Base-by-base conservation (phyloP, 1,140 invertebrate species). In the Hypothenemus hampei region DNA sequence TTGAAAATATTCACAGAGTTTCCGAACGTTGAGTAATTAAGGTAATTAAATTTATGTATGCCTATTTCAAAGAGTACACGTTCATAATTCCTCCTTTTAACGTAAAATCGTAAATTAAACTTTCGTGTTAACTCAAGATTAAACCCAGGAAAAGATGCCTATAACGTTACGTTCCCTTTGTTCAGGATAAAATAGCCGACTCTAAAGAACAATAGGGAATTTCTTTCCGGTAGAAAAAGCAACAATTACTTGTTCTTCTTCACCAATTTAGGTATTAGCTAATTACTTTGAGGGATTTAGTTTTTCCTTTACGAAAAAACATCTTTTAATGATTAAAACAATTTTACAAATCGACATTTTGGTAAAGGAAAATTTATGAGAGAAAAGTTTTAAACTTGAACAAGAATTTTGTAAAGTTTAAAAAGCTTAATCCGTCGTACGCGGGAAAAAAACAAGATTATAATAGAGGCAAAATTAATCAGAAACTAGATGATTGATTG, bases 231-330 rank as follows among this genome's bases (percentile, higher is more conserved):
- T 43, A 43, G n/a, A 43, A 43, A 43, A 43, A 43, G 40, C 40
- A 43, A 43, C 40, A 43, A 43, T 43, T 43, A 43, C 40, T 43
- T n/a, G n/a, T n/a, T n/a, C n/a, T n/a, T 21, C 40, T 23, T 21
- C 21, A 22, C 18, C 20, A 21, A 21, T 43, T 43, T 43, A 21
- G 40, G 40, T 43, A 43, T 43, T 43, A 43, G 40, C 18, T 43
- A 43, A 43, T 43, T 43, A 43, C 40, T 43, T 39, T 21, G 23
- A 15, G 40, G 18, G 40, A 43, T 43, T 43, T 43, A 43, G 20
- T 43, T 21, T 21, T 21, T 43, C 40, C n/a, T 37, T 43, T 43
- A 43, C 40, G 11, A 23, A 21, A 43, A 11, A 23, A 8, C 20
- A 43, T 23, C 40, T 21, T 21, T 43, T 43, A 37, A 37, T 37